A percentile compares a stretch with the other conserved stretches of the same genome.
Evolutionary conservation across 2,113 vertebrate species (phyloP).

Genomic region (Mormoops blainvillei): DNA sequence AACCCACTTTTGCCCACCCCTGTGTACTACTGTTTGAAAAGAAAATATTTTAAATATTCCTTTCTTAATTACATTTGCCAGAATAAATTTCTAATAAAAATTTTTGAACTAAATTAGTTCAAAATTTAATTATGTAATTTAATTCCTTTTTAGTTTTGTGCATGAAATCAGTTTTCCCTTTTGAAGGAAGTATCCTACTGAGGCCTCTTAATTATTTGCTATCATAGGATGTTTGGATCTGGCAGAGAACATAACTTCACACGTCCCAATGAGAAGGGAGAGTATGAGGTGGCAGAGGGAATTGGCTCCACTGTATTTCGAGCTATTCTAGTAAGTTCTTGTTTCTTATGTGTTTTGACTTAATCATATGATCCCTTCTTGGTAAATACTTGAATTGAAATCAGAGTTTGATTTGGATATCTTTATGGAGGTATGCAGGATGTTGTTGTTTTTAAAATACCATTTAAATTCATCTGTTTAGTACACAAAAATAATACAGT

Average conservation of each 20-base stretch:
- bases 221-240: conserved; percentile 95
- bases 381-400: neutral
- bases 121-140: neutral
- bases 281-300: conserved; percentile 97
- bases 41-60: neutral
- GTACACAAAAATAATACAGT: neutral
- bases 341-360: neutral
- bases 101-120: neutral
- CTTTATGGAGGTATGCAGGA: neutral
- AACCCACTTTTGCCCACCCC: neutral
- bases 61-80: conserved; percentile 26
- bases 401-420: neutral
- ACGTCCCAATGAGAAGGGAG: conserved; percentile 97
- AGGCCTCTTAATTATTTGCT: conserved; percentile 18
- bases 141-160: conserved; percentile 38
- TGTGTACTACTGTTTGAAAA: neutral
- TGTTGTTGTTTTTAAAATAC: neutral
- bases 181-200: neutral
- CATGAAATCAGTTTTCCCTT: neutral
- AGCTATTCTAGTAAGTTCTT: conserved; percentile 92
- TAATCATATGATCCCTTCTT: neutral
- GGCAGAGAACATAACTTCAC: conserved; percentile 99
- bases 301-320: conserved; percentile 98
- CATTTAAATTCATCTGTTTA: conserved; percentile 18
- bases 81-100: conserved; percentile 26